Conservation (phyloP, 2,888 invertebrate genomes). For the Nephrocerus scutellatus region DNA sequence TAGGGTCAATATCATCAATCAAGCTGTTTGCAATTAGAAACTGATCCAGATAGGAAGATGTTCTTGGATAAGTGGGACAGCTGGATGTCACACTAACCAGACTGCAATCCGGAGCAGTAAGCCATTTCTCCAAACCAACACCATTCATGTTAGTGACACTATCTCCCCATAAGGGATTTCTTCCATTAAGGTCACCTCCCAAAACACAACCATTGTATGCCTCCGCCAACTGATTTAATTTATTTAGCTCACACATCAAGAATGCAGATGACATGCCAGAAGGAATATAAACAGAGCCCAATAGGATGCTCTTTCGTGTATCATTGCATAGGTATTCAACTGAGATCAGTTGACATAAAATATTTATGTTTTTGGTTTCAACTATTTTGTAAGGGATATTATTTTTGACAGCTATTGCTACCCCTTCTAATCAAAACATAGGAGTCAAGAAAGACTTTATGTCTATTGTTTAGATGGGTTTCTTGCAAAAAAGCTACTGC, state of each 20-base stretch:
- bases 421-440: neutral
- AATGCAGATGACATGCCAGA: too few species aligned
- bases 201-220: neutral
- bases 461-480: neutral
- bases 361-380: too few species aligned
- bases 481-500: neutral
- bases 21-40: neutral
- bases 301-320: too few species aligned
- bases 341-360: too few species aligned
- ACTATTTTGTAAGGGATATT: neutral
- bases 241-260: too few species aligned
- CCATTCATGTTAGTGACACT: too few species aligned
- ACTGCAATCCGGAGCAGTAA: too few species aligned
- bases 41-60: too few species aligned
- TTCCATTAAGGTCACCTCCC: slow-evolving; percentile 1
- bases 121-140: too few species aligned
- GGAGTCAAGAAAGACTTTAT: neutral
- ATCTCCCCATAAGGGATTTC: neutral
- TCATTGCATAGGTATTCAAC: too few species aligned
- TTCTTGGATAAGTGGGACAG: neutral
- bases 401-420: neutral
- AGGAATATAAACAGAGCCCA: too few species aligned
- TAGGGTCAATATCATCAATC: neutral
- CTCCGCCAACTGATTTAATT: neutral
- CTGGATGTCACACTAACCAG: too few species aligned